Evolutionary conservation across 2,113 vertebrate genomes (phyloP).

Genomic region (Mormyrus lacerda): DNA sequence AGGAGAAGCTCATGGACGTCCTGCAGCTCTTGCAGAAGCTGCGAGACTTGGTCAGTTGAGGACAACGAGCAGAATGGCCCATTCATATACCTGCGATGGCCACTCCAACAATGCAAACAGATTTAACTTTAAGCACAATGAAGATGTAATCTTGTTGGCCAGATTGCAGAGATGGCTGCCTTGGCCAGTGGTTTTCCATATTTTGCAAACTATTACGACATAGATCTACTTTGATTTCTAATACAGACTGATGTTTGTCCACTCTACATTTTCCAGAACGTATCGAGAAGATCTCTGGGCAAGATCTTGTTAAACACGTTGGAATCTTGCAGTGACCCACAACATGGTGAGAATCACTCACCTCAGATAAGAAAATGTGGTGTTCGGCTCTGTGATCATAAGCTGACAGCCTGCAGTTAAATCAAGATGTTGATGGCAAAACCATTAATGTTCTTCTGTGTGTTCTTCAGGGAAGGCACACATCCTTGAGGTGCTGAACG

Average conservation of each 20-base stretch:
- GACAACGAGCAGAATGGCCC: not conserved
- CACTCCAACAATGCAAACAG: not conserved
- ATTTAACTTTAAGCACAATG: not conserved
- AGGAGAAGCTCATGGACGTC: constrained; percentile 84
- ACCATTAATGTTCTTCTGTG: not conserved
- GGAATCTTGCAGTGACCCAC: constrained; percentile 71
- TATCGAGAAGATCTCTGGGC: constrained; percentile 77
- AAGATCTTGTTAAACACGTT: constrained; percentile 85
- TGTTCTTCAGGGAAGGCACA: constrained; percentile 60
- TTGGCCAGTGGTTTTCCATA: not conserved
- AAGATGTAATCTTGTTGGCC: not conserved
- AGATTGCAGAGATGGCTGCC: too few species aligned
- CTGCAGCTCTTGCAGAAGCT: constrained; percentile 82
- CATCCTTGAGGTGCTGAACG: constrained; percentile 71
- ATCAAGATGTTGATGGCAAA: not conserved
- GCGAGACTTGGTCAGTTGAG: constrained; percentile 69
- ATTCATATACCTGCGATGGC: not conserved
- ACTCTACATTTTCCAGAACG: constrained; percentile 59
- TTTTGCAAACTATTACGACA: not conserved
- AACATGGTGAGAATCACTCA: constrained; percentile 63
- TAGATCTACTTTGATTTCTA: not conserved
- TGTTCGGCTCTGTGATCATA: constrained; percentile 19
- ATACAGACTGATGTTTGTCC: not conserved
- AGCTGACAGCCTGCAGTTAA: constrained; percentile 7
- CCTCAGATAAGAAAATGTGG: constrained; percentile 20